Evolutionary conservation across 2,888 invertebrate genomes (phyloP).

Genomic region (Chydorus sphaericus): DNA sequence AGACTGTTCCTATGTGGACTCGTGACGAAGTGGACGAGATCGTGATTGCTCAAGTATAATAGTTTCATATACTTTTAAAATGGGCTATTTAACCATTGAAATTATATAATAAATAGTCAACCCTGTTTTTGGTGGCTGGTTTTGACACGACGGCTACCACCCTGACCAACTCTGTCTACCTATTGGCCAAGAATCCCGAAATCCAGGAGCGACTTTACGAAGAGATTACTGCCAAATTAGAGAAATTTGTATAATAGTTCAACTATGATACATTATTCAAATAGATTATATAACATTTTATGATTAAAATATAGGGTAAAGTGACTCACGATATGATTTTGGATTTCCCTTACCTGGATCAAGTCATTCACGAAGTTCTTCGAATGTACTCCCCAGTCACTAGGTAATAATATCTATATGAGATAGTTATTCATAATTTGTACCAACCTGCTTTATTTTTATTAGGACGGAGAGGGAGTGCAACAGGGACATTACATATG

Average conservation of each 20-base stretch:
- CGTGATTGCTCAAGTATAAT: conserved; percentile 3
- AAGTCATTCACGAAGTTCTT: conserved; percentile 2
- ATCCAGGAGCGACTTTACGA: conserved; percentile 2
- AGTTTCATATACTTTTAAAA: too few species aligned
- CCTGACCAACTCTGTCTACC: neutral
- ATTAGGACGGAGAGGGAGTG: conserved; percentile 25
- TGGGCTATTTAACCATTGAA: too few species aligned
- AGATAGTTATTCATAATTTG: neutral
- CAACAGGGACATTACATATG: conserved; percentile 22
- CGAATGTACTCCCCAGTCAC: neutral
- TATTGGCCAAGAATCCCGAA: conserved; percentile 8
- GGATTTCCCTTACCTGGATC: neutral
- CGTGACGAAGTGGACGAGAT: conserved; percentile 12
- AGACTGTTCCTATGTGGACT: conserved; percentile 4
- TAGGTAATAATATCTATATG: neutral
- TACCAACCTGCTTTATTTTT: neutral
- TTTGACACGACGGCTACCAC: conserved; percentile 9
- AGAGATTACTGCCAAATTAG: neutral
- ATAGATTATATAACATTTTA: neutral
- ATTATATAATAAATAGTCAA: too few species aligned
- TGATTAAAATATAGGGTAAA: neutral
- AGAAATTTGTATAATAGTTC: neutral
- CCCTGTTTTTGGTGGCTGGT: neutral
- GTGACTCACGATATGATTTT: neutral
- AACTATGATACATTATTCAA: neutral